Base-by-base conservation (phyloP, 1,140 invertebrate species). In the Drosophila cardini region DNA sequence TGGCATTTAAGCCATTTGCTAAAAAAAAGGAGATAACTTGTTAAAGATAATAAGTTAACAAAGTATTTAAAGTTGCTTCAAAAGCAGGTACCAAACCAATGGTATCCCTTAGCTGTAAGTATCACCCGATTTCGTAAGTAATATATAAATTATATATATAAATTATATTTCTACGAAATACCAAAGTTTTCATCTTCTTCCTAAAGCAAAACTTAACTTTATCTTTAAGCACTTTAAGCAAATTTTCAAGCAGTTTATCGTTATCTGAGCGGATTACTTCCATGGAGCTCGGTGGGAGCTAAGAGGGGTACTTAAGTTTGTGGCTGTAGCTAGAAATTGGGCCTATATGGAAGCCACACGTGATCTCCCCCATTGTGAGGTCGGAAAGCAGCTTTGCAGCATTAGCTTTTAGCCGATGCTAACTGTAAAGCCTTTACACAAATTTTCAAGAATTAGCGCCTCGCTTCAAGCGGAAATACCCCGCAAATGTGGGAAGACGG, bases 391-490 rank as follows among this genome's bases (percentile, higher is more conserved):
- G 82, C 76, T 87, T 85, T 78, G 56, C 55, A 70, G 57, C 65
- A 82, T 86, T 87, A 82, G 76, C 76, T 82, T 21, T 50, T 53
- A 40, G 57, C 58, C 56, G 63, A 56, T 71, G 42, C 42, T 63
- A 56, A 63, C 40, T 71, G 64, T 64, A 70, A 72, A 75, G 79
- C 69, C 80, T 73, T 89, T 79, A 68, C 72, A 52, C 83, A 89
- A 80, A 87, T 87, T 89, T 87, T 87, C 83, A 76, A 83, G 79
- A 83, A 86, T 86, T 86, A 86, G 68, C 72, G 70, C 56, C 13
- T 13, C 5, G 8, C 11, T 11, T 50, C 43, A 40, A 48, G n/a
- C 21, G 38, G 11, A 48, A 52, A 53, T 40, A 10, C 9, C 11
- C 38, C 42, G n/a, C 30, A 52, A 34, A 75, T 64, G 3, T 2